These are phyloP conservation scores for Ichneumoninae sp. DNA, from an alignment of 2,888 invertebrate species.

Conservation along the genomic window DNA sequence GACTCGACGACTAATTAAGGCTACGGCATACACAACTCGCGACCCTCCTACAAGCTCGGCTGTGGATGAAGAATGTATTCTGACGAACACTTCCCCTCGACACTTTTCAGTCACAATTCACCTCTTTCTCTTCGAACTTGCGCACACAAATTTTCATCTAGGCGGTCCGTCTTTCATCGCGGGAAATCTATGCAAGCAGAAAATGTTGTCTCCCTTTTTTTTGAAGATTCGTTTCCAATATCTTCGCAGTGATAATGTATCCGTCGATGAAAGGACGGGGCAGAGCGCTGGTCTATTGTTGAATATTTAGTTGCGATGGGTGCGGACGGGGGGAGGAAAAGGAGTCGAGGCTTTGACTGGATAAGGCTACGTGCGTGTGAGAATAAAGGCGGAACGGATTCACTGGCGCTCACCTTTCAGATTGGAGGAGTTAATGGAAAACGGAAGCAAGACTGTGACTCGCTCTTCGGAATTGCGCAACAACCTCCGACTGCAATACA, in stretches of 20 bases:
- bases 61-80: conserved; percentile 12
- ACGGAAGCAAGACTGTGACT: conserved; percentile 29
- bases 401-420: conserved; percentile 31
- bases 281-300: neutral
- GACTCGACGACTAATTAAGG: conserved; percentile 54
- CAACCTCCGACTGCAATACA: neutral
- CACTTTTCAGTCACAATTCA: conserved; percentile 25
- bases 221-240: neutral
- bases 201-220: neutral
- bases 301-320: neutral
- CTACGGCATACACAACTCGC: conserved; percentile 34
- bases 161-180: no score
- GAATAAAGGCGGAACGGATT: conserved; percentile 28
- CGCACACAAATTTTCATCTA: neutral
- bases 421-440: conserved; percentile 34
- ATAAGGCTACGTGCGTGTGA: conserved; percentile 17
- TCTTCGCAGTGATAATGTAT: neutral
- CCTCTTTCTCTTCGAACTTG: neutral
- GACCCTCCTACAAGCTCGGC: neutral
- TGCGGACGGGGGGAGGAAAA: neutral
- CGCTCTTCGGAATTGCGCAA: conserved; percentile 6
- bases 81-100: neutral
- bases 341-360: neutral
- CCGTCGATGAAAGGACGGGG: neutral
- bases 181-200: neutral